Base-by-base conservation (phyloP, 2,888 invertebrate genomes). In the Thera obeliscata region DNA sequence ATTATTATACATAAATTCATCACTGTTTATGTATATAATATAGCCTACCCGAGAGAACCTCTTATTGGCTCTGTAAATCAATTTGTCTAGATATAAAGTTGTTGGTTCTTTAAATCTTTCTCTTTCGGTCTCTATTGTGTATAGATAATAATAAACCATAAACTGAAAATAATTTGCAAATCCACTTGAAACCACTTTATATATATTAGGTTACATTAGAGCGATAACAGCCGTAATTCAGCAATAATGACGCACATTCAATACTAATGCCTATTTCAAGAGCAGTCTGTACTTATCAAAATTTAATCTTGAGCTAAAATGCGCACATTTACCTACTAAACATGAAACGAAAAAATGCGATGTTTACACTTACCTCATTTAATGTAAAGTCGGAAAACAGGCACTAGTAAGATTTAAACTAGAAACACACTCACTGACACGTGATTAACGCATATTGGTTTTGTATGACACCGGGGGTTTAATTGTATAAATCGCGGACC, bases 321-420 rank as follows among this genome's bases (percentile, higher is more conserved):
- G 36, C 22, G 43, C 43, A 46, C 9, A 8, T 33, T 50, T 60
- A 9, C 9, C 41, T 41, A 57, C 35, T 36, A 56, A 66, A 62
- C 57, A 67, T 56, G 63, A 8, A 52, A 61, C 58, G 64, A 64
- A 69, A 70, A 64, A 68, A 58, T 57, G 59, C 48, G 69, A 68
- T 71, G 67, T 69, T 73, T 58, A 67, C 70, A 70, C 68, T 73
- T 73, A 74, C 74, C 67, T 74, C 67, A 67, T 68, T 7, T 58
- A 9, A 57, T 11, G 50, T 48, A 11, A 56, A 50, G 52, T 11
- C 65, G 38, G 56, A 58, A 52, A 60, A 60, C 59, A 38, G 11
- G 22, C 43, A 61, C 52, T 54, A 41, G 11, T 56, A 3, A 63
- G 46, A 55, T 12, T 41, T 33, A 2, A 59, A 57, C 12, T 55